Evolutionary conservation across 2,113 vertebrate species (phyloP), one percentile per base, ranked within the genome.

Genomic region (Oncorhynchus nerka): DNA sequence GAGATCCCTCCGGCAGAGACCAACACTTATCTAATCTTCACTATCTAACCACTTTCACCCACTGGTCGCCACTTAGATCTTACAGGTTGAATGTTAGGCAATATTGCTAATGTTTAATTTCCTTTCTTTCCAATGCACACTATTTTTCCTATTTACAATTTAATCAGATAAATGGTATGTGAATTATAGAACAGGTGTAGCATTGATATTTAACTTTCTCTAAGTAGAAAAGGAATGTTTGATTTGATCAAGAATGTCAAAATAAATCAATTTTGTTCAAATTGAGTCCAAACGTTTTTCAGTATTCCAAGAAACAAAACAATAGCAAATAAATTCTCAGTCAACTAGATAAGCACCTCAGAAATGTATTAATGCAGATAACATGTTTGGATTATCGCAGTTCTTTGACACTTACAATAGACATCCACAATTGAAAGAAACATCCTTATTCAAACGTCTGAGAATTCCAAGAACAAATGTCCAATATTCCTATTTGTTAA

Each of bases 71-170:
- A 11, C 13, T 66, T 28, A 11, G 8, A 24, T 28, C 22, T 15
- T 30, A 20, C 24, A 59, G 30, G 61, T 34, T 45, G 75, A 68
- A 11, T 70, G 9, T 78, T 9, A 62, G 68, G 22, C 4, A 75
- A 3, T 64, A 57, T 55, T 28, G 74, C 7, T 57, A 75, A 80
- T 20, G 13, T 45, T 81, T 70, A 70, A 75, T 57, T 20, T 59
- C 12, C n/a, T 70, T 49, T 28, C 3, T 24, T 62, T 71, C 1
- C 48, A 34, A 79, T 55, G 66, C 5, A 68, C 15, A 59, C 24
- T 30, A 64, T 68, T 55, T 55, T 55, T 16, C 39, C 39, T 45
- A 45, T 45, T 45, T 45, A 45, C 39, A 45, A 45, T 55, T 55
- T 4, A 19, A 55, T 55, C 16, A 55, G 4, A 55, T 5, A 4